Base-by-base conservation (phyloP, 1,140 invertebrate species). In the Drosophila dunni region DNA sequence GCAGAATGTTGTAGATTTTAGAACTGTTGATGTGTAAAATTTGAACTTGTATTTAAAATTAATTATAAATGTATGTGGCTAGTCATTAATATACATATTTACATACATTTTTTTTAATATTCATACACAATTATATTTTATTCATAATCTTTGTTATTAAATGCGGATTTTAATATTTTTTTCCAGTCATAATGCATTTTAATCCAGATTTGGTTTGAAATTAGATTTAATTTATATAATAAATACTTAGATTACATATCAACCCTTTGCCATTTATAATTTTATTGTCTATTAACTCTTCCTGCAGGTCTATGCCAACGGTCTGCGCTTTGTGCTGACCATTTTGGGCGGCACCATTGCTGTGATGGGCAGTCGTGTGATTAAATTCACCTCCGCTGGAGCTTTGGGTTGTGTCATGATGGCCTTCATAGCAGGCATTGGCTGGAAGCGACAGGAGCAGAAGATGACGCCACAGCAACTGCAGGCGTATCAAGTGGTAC, bases 301-400 rank as follows among this genome's bases (percentile, higher is more conserved):
- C 40, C 50, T 64, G 9, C 70, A 92, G 92, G 79, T 84, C 57
- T 92, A 93, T 77, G 84, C 92, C 45, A 91, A 93, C 58, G 81
- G 92, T 0, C 76, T 93, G 62, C 88, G 93, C 50, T 92, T 93
- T 75, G 91, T 95, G 63, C 84, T 95, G 69, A 86, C 94, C 62
- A 81, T 94, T 40, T 89, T 93, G 68, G 94, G 93, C 60, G 95
- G 95, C 34, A 81, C 95, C 40, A 90, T 95, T 48, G 93, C 94
- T 29, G 93, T 95, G 45, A 94, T 96, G 89, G 94, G 94, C 36
- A 95, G 94, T 77, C 92, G 93, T 51, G 83, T 91, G 33, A 86
- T 95, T 48, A 93, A 93, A 3, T 93, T 94, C 78, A 92, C 92
- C 45, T 95, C 94, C n/a, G 94, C 94, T 8, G 95, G 96, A 9